Base-by-base conservation (phyloP, 53 echinoderm and acorn worm species). In the Paracentrotus lividus region DNA sequence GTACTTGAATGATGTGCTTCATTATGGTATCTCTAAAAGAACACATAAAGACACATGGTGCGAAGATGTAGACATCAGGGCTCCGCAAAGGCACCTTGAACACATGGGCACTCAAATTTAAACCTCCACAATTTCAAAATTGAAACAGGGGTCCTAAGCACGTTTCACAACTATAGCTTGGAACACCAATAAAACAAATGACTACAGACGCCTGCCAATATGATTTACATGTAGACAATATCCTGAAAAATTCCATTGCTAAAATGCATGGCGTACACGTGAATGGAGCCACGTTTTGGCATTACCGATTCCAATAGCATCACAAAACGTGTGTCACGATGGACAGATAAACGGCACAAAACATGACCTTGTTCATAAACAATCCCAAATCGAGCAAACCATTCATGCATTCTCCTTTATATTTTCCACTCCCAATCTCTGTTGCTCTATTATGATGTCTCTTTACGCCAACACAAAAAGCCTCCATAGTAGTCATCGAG, bases 321-420 rank as follows among this genome's bases (percentile, higher is more conserved):
- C 67, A 67, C 32, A 13, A 14, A 31, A 67, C 24, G 33, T 33
- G 33, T 67, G 33, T 67, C 67, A 32, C 67, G 13, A 29, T 29
- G 12, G 67, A 67, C n/a, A 33, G 33, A 33, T 67, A 67, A 67
- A 67, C 33, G 32, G 8, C 67, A 21, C 77, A 77, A 43, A 77
- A 77, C 77, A 77, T 77, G 77, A 77, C 44, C 77, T 77, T 44
- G 24, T 77, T 77, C 42, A 23, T 21, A 77, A 77, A 77, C 77
- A 77, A 77, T 77, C 40, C n/a, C 77, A 42, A 40, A 42, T 3
- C 43, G 15, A 77, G 40, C 40, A 40, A 27, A 42, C 16, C 77
- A 77, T 43, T 29, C 23, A 77, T 23, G 77, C 77, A 77, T 77
- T 42, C 21, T 42, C 64, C 64, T 27, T 23, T 13, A 42, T 72